Percentiles rank a stretch among this genome's conserved stretches.
phyloP scores from a whole-genome alignment of 2,888 invertebrate species.

The Epistrophe grossulariae region DNA sequence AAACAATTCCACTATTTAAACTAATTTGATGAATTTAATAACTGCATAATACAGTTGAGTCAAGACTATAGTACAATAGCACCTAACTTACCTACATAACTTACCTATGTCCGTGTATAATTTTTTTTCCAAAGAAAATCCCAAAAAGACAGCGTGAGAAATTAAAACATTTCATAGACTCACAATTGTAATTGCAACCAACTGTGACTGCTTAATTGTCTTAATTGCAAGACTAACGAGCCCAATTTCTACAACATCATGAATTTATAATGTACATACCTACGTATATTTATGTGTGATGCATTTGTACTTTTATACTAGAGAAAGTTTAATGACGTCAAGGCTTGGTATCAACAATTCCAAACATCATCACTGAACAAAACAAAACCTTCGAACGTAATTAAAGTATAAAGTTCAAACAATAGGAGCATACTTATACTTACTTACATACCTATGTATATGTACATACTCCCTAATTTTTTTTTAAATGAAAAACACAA shows the following conservation, averaged over 20 bases:
- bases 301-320: too few species aligned
- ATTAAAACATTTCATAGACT: conserved; percentile 9
- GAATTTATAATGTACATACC: too few species aligned
- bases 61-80: too few species aligned
- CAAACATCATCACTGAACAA: neutral
- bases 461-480: too few species aligned
- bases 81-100: too few species aligned
- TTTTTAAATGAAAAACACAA: neutral
- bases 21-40: too few species aligned
- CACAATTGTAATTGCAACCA: conserved; percentile 39
- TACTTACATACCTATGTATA: too few species aligned
- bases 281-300: too few species aligned
- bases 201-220: conserved; percentile 59
- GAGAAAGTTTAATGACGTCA: conserved; percentile 19
- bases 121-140: neutral
- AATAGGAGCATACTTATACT: neutral
- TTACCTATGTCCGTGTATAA: too few species aligned
- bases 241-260: neutral
- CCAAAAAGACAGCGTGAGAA: conserved; percentile 33
- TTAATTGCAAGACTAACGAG: conserved; percentile 13
- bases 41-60: too few species aligned
- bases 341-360: neutral
- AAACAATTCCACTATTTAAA: too few species aligned
- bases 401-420: neutral
- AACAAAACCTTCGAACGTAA: neutral